phyloP scores from a whole-genome alignment of 2,113 vertebrate genomes.

The Addax nasomaculatus region DNA sequence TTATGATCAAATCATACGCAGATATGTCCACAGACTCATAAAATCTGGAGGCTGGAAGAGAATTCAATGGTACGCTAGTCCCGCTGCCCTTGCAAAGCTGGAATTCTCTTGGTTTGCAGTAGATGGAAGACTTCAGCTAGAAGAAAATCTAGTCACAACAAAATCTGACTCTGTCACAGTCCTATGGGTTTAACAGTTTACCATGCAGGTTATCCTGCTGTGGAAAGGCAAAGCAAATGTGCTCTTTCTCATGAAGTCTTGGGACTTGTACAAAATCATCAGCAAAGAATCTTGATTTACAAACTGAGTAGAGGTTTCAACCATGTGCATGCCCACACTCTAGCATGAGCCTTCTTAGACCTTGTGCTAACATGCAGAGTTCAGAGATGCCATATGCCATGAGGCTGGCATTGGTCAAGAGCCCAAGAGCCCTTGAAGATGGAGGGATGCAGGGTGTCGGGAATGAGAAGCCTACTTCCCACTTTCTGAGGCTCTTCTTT shows the following conservation, averaged over 20 bases:
- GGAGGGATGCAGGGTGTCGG: background rate
- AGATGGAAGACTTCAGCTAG: background rate
- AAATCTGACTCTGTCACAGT: background rate
- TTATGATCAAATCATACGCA: background rate
- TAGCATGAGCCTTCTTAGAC: background rate
- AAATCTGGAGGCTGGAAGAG: background rate
- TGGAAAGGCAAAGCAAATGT: background rate
- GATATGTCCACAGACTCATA: background rate
- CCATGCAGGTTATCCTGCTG: background rate
- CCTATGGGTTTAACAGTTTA: background rate
- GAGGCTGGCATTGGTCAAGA: background rate
- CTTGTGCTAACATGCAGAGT: background rate
- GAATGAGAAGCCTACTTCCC: background rate
- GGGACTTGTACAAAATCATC: background rate
- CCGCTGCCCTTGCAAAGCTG: background rate
- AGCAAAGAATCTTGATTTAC: background rate
- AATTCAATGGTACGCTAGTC: background rate
- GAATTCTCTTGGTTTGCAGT: background rate
- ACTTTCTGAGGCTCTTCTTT: background rate
- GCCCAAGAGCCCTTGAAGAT: background rate
- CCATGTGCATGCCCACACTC: background rate
- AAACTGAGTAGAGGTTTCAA: background rate
- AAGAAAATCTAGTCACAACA: background rate
- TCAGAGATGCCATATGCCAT: background rate
- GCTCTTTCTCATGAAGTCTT: background rate